Evolutionary conservation across 2,888 invertebrate species (phyloP).

Genomic region (Scaeva pyrastri): DNA sequence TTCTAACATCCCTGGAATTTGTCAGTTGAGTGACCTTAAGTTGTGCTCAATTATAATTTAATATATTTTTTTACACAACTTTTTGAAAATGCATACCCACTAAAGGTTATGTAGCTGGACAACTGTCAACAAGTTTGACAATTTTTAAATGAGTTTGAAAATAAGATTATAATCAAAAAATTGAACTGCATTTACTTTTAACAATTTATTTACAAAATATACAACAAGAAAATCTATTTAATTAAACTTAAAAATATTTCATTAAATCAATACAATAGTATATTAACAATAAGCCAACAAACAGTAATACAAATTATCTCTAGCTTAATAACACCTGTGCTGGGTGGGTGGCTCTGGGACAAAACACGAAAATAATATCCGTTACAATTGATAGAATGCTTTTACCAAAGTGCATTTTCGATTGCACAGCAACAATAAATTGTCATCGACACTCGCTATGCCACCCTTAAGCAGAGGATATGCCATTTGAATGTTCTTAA

Average conservation of each 20-base stretch:
- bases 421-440: constrained; percentile 78
- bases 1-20: too few relatives aligned
- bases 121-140: too few relatives aligned
- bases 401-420: constrained; percentile 78
- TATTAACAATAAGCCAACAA: not conserved
- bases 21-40: too few relatives aligned
- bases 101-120: too few relatives aligned
- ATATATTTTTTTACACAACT: too few relatives aligned
- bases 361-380: not conserved
- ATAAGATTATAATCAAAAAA: too few relatives aligned
- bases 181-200: not conserved
- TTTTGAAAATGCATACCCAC: too few relatives aligned
- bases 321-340: not conserved
- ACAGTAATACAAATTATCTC: not conserved
- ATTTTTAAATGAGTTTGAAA: too few relatives aligned
- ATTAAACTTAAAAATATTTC: not conserved
- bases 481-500: constrained; percentile 78
- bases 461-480: constrained; percentile 77
- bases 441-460: constrained; percentile 54
- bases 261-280: not conserved
- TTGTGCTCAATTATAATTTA: too few relatives aligned
- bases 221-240: not conserved
- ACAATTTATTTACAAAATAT: constrained; percentile 9
- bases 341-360: too few relatives aligned
- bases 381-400: constrained; percentile 72